Base-by-base conservation (phyloP, 2,797 vertebrate genomes). In the Corythornis leucogaster region DNA sequence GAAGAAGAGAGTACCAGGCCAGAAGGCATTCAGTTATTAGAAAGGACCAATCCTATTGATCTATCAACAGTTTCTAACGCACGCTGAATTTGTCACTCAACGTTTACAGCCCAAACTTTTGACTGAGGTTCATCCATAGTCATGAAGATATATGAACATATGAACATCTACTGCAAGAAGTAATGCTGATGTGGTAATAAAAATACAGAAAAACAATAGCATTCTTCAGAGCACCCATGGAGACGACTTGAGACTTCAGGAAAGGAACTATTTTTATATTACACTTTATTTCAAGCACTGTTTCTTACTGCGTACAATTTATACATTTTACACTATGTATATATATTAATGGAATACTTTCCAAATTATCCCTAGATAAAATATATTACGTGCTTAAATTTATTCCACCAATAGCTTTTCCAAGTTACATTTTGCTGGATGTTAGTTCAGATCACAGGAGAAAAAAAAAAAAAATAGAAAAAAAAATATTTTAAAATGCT, bases 231-330 rank as follows among this genome's bases (percentile, higher is more conserved):
- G 40, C 85, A 94, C 91, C 62, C 78, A 92, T n/a, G 54, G 43
- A 97, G 80, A 96, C 85, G 92, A 89, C 66, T 86, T 91, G 68
- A 93, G 62, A 86, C 70, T 81, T 91, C 57, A 83, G 69, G 92
- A 92, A 94, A 94, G 25, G 24, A 89, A 80, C 40, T 90, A 80
- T 79, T 96, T 95, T 95, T 91, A 77, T 95, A 95, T 63, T 94
- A 95, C 35, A 94, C 61, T 97, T 97, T 97, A 97, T 97, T 97
- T 97, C 89, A 97, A 97, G 87, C 77, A 96, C 84, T 89, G 51
- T 62, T 96, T 97, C 90, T 95, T 81, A 61, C 83, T 78, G 80
- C 61, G 91, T 95, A 94, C 74, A 94, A 83, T 96, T 96, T 91
- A 89, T 51, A 89, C 78, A 90, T 84, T 97, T 94, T 70, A 57